Evolutionary conservation across 2,113 vertebrate species (phyloP), one percentile per base, ranked within the genome.

Genomic region (Austrofundulus limnaeus): DNA sequence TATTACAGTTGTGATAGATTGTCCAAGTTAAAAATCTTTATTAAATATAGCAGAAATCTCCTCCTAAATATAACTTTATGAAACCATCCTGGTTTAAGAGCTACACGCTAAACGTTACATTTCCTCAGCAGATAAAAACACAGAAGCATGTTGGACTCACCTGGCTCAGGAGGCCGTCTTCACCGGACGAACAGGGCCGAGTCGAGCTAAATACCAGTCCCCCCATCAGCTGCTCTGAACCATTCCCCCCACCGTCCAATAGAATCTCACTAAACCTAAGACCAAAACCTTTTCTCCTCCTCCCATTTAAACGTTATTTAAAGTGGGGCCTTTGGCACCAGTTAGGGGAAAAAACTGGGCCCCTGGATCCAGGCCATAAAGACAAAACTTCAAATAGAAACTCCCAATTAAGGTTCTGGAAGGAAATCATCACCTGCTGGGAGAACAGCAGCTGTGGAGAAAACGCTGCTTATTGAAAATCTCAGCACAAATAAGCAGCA

Each of bases 311-410:
- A 70, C 69, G 65, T 25, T 0, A 7, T 82, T 87, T 87, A 74
- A 85, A 77, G 75, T 43, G 61, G 55, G 68, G 69, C 81, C 77
- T 78, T 78, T 64, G 81, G 83, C 65, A 72, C 84, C 84, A 79
- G 88, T 91, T 84, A 88, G 19, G 67, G 62, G 77, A 66, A 65
- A 81, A 87, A 76, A 77, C n/a, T n/a, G 7, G 25, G 71, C 59
- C 61, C 63, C 70, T 25, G 61, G 66, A 70, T 54, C 58, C 59
- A 51, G 65, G 73, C 74, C 71, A 72, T 90, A 87, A 91, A 90
- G 60, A 62, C 25, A 72, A 73, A 66, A 85, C 85, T 87, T 86
- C 85, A 87, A 86, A 88, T 82, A 83, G 82, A 89, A 87, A 84
- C 45, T 68, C 70, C 80, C 76, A 64, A 82, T 90, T 83, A 87